These are phyloP conservation scores for Leptinotarsa lineolata DNA, from an alignment of 1,140 invertebrate species.

Conservation along the genomic window DNA sequence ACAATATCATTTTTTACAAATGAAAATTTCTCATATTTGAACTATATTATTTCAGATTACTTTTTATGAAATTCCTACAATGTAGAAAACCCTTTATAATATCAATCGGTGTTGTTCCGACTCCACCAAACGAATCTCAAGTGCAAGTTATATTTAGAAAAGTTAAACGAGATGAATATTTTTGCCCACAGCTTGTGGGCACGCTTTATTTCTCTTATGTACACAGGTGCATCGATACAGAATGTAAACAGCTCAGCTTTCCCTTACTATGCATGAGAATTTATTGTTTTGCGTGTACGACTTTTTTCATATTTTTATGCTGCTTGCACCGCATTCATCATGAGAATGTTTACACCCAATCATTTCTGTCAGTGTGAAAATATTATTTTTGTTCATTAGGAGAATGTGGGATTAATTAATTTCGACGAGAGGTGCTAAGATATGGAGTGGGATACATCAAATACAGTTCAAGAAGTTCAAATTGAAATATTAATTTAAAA, in stretches of 20 bases:
- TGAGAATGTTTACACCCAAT: neutral
- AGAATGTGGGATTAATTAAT: no score
- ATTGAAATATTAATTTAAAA: no score
- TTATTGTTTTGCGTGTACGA: conserved; percentile 31
- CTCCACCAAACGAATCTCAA: neutral
- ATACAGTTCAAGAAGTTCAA: no score
- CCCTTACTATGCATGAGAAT: conserved; percentile 32
- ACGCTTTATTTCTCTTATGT: conserved; percentile 29
- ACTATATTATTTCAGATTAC: no score
- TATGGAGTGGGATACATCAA: no score
- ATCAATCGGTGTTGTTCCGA: no score
- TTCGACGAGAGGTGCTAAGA: no score
- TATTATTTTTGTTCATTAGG: neutral
- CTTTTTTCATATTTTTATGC: neutral
- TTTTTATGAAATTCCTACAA: no score
- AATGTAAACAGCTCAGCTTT: conserved; percentile 33
- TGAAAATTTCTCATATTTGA: no score
- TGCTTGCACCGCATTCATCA: neutral
- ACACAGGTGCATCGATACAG: conserved; percentile 37
- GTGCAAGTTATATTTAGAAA: conserved; percentile 18
- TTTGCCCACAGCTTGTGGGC: neutral
- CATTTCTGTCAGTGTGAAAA: neutral
- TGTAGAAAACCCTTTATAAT: no score
- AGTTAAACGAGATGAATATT: neutral
- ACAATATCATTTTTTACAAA: no score